Conservation (phyloP, 2,888 invertebrate genomes). For the Andricus curvator region DNA sequence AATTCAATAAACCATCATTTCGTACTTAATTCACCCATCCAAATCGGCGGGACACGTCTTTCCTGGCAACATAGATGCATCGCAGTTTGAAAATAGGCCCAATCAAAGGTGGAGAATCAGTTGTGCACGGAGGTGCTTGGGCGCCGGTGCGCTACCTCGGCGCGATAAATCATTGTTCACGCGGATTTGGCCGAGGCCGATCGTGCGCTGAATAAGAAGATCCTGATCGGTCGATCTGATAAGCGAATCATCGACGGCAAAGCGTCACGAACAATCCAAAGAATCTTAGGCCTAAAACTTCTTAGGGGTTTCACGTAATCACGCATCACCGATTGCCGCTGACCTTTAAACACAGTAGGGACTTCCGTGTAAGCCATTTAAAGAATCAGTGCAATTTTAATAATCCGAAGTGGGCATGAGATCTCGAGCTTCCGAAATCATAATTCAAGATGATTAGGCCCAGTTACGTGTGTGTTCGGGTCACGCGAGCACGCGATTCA, state of each 20-base stretch:
- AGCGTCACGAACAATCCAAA: constrained; percentile 30
- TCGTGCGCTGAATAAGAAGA: constrained; percentile 48
- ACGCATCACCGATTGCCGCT: constrained; percentile 41
- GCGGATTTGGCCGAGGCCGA: constrained; percentile 43
- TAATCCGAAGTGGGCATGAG: constrained; percentile 48
- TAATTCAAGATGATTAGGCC: constrained; percentile 61
- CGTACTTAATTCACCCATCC: neutral
- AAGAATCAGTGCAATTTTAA: constrained; percentile 28
- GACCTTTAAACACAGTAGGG: constrained; percentile 40
- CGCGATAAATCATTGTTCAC: constrained; percentile 47
- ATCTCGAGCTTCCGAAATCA: constrained; percentile 67
- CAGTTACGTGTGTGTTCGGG: constrained; percentile 57
- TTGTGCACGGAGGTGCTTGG: constrained; percentile 11
- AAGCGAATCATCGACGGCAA: constrained; percentile 42
- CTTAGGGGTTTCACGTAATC: constrained; percentile 38
- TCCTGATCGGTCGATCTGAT: constrained; percentile 49
- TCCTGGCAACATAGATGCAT: neutral
- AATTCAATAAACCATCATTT: neutral
- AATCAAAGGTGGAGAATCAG: constrained; percentile 15
- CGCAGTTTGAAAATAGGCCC: neutral
- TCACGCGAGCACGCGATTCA: constrained; percentile 70
- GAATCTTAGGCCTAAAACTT: constrained; percentile 34
- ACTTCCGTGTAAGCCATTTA: constrained; percentile 30
- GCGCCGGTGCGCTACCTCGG: constrained; percentile 43
- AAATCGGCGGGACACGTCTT: neutral